phyloP scores from a whole-genome alignment of 2,113 vertebrate genomes.

The Hipposideros armiger region DNA sequence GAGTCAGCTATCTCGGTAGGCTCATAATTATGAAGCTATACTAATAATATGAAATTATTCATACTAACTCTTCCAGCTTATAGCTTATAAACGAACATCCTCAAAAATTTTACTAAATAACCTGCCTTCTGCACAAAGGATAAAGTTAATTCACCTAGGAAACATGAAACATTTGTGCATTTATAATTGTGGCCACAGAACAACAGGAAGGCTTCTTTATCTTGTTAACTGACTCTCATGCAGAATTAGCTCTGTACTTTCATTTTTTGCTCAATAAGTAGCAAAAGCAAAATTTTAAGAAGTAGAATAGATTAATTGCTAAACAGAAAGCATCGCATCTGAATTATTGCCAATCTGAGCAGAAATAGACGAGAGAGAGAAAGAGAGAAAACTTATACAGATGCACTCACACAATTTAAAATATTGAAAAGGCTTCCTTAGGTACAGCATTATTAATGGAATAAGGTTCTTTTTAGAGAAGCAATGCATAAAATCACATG shows the following conservation, averaged over 20 bases:
- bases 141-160: not conserved
- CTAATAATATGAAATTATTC: not conserved
- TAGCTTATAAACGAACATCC: not conserved
- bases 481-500: not conserved
- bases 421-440: not conserved
- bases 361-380: not conserved
- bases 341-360: conserved; percentile 42
- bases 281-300: conserved; percentile 16
- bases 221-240: not conserved
- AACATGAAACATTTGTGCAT: not conserved
- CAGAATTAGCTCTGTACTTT: not conserved
- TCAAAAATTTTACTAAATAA: not conserved
- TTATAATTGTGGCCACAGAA: not conserved
- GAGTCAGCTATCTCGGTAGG: not conserved
- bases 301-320: not conserved
- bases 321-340: conserved; percentile 39
- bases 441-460: not conserved
- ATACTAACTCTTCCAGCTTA: not conserved
- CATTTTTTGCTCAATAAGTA: not conserved
- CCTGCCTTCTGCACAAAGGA: not conserved
- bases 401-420: not conserved
- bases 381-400: no score
- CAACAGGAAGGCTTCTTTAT: not conserved
- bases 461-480: not conserved
- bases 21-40: not conserved